Percentiles rank a stretch among this genome's conserved stretches.
phyloP scores from a whole-genome alignment of 2,888 invertebrate genomes.

The Phengaris arion region DNA sequence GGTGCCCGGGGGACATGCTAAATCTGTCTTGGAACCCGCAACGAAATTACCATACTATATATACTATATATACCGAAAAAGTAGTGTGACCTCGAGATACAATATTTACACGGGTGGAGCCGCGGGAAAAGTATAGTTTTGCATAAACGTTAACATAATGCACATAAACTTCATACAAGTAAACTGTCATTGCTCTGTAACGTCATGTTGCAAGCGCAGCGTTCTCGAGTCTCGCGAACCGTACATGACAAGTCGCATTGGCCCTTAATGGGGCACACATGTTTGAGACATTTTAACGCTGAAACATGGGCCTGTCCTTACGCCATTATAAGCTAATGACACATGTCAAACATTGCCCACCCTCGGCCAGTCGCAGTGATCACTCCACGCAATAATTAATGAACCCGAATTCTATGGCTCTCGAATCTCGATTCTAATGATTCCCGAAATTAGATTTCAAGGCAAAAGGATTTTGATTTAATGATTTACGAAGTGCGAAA shows the following conservation, averaged over 20 bases:
- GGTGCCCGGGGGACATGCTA: no score
- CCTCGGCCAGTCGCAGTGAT: neutral
- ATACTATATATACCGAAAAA: no score
- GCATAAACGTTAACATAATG: no score
- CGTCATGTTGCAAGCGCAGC: no score
- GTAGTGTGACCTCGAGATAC: no score
- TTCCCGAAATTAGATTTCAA: neutral
- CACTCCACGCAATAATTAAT: constrained; percentile 14
- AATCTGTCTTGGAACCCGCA: no score
- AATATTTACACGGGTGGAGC: no score
- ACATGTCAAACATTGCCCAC: neutral
- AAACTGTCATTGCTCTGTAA: neutral
- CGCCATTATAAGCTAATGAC: neutral
- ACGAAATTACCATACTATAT: no score
- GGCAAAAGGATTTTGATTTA: neutral
- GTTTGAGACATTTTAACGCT: neutral
- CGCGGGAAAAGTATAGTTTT: no score
- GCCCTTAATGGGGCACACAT: neutral
- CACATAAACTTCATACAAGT: neutral
- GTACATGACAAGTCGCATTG: neutral
- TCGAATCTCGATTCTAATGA: constrained; percentile 10
- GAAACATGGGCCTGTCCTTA: neutral
- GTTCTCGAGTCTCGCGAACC: no score
- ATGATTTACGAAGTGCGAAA: neutral
- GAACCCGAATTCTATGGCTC: constrained; percentile 14